Percentiles rank a stretch among this genome's conserved stretches.
Evolutionary conservation across 2,113 vertebrate genomes (phyloP).

Genomic region (Hassar affinis): DNA sequence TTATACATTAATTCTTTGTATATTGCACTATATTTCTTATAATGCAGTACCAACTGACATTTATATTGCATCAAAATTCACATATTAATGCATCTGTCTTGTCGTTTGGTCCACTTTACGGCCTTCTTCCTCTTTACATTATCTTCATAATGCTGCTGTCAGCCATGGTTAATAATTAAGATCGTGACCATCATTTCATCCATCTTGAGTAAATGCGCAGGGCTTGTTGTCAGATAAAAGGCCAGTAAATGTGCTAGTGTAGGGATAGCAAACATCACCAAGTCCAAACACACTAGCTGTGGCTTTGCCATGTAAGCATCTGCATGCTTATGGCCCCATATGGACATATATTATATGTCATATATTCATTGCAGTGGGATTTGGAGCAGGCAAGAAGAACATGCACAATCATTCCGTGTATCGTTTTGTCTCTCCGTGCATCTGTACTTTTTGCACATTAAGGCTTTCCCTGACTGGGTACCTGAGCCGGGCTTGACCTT

Average conservation of each 20-base stretch:
- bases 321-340: slow-evolving; percentile 6
- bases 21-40: neutral
- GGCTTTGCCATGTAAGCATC: slow-evolving; percentile 6
- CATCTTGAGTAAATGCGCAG: slow-evolving; percentile 71
- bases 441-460: neutral
- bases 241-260: slow-evolving; percentile 62
- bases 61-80: slow-evolving; percentile 22
- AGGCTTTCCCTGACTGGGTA: slow-evolving; percentile 20
- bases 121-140: slow-evolving; percentile 75
- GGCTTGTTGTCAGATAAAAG: slow-evolving; percentile 64
- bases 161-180: slow-evolving; percentile 80
- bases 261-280: slow-evolving; percentile 14
- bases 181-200: slow-evolving; percentile 69
- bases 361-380: neutral
- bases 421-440: slow-evolving; percentile 15
- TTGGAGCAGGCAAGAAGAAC: neutral
- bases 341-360: too few relatives aligned
- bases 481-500: slow-evolving; percentile 59
- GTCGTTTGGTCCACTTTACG: slow-evolving; percentile 65
- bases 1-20: slow-evolving; percentile 34
- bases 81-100: slow-evolving; percentile 50
- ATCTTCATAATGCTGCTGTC: slow-evolving; percentile 76
- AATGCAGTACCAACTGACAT: neutral
- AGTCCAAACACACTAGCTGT: too few relatives aligned
- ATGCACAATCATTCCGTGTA: neutral